Evolutionary conservation across 2,797 vertebrate genomes (phyloP), one percentile per base, ranked within the genome.

Genomic region (Oreochromis grahami): DNA sequence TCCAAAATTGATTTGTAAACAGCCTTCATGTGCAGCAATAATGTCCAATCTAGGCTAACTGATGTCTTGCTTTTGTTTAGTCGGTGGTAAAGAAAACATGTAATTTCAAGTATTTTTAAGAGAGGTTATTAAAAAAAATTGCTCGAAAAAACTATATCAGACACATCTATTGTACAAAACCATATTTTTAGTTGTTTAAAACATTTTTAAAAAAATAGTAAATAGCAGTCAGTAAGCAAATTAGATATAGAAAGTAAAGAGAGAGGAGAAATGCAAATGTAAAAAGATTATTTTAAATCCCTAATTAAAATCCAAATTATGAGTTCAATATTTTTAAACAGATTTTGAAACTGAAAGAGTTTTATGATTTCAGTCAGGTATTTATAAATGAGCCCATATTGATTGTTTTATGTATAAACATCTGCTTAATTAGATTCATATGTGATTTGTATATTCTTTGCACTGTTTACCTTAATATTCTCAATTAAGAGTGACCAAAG

Each of bases 221-320:
- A 36, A 63, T 63, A 45, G 65, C 38, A 70, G 65, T 26, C 21
- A 43, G 65, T 43, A 17, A 43, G 38, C 21, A 65, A 65, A 15
- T 70, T 8, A 43, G 36, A 70, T 70, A 43, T 3, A 70, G 21
- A 43, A 3, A 26, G 21, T 3, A 41, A 65, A 68, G n/a, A 14
- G 12, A 43, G n/a, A 0, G 1, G 38, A 24, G 63, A 43, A 2
- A 43, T 43, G 38, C 38, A 43, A 70, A 45, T 0, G 2, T 43
- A 70, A 70, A 70, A 58, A 58, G 15, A 63, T n/a, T 63, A n/a
- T 72, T 72, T 72, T 0, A 48, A 12, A 26, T 45, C 4, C 15
- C 8, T 70, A 70, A 26, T 72, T 29, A 1, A 72, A 72, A 45
- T 68, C 21, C 38, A 70, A 45, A 45, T 45, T 17, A 17, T 29